Evolutionary conservation across 2,888 invertebrate species (phyloP).

Genomic region (Hypomecis atomaria): DNA sequence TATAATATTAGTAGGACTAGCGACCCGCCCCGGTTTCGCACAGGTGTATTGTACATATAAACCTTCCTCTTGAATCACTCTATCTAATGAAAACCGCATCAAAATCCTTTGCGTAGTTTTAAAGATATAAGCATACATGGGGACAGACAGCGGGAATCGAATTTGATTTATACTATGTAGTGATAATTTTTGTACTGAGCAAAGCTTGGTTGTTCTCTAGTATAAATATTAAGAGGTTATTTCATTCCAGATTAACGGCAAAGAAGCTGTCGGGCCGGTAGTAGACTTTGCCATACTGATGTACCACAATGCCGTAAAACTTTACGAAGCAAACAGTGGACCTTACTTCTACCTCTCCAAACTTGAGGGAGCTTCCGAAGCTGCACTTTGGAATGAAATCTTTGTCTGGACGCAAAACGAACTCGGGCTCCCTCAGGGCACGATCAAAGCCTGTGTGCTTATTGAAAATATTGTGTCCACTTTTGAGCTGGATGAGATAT

Average conservation of each 20-base stretch:
- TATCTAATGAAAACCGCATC: no score
- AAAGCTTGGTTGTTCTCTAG: no score
- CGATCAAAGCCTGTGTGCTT: constrained; percentile 88
- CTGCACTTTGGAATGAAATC: constrained; percentile 88
- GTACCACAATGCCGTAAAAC: constrained; percentile 85
- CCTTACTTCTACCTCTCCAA: constrained; percentile 90
- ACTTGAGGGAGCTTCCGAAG: constrained; percentile 87
- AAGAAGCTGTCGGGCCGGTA: constrained; percentile 86
- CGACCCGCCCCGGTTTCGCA: no score
- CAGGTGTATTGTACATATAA: no score
- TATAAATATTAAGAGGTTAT: constrained; percentile 5
- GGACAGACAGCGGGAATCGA: no score
- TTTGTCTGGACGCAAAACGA: constrained; percentile 86
- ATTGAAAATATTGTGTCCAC: constrained; percentile 89
- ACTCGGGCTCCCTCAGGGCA: constrained; percentile 84
- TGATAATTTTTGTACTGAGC: no score
- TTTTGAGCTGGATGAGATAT: constrained; percentile 88
- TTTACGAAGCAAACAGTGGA: constrained; percentile 83
- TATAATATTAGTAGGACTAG: no score
- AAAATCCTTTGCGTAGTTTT: no score
- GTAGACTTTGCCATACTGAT: constrained; percentile 88
- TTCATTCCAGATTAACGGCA: constrained; percentile 81
- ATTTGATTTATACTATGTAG: no score
- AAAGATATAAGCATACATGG: no score
- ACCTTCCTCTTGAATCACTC: no score